Evolutionary conservation across 1,140 invertebrate species (phyloP).

Genomic region (Drosophila rhopaloa): DNA sequence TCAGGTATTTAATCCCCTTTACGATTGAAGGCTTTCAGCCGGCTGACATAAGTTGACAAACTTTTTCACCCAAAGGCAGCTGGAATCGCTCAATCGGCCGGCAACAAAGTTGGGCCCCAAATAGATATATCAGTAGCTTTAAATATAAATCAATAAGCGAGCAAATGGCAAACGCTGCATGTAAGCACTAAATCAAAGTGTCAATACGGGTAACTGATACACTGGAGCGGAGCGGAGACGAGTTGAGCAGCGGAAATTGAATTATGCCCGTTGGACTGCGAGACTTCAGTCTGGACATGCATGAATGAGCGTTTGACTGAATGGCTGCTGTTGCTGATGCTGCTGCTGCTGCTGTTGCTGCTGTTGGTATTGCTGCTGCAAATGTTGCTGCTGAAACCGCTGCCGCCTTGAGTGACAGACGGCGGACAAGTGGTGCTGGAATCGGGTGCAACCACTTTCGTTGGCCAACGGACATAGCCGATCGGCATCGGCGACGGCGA

Average conservation of each 20-base stretch:
- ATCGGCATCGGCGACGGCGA: constrained; percentile 22
- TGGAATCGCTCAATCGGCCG: constrained; percentile 64
- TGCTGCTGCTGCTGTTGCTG: constrained; percentile 8
- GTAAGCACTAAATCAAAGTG: constrained; percentile 81
- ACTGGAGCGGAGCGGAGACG: constrained; percentile 43
- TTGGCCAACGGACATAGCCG: constrained; percentile 61
- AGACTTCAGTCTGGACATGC: constrained; percentile 52
- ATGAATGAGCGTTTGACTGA: constrained; percentile 73
- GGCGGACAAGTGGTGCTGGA: constrained; percentile 68
- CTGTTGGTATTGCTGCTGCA: background rate
- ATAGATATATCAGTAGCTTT: constrained; percentile 68
- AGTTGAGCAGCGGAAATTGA: constrained; percentile 70
- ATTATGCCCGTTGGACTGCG: constrained; percentile 64
- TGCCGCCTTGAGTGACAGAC: constrained; percentile 61
- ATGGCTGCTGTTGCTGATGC: constrained; percentile 37
- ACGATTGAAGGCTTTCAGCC: constrained; percentile 68
- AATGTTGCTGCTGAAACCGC: constrained; percentile 17
- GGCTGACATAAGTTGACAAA: constrained; percentile 74
- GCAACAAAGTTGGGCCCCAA: constrained; percentile 38
- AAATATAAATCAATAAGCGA: constrained; percentile 80
- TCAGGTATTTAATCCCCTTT: constrained; percentile 1
- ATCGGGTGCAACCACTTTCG: constrained; percentile 79
- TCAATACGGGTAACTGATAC: constrained; percentile 79
- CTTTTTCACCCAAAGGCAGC: constrained; percentile 50
- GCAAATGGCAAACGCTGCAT: constrained; percentile 72